phyloP scores from a whole-genome alignment of 2,113 vertebrate species.

The Upupa epops region DNA sequence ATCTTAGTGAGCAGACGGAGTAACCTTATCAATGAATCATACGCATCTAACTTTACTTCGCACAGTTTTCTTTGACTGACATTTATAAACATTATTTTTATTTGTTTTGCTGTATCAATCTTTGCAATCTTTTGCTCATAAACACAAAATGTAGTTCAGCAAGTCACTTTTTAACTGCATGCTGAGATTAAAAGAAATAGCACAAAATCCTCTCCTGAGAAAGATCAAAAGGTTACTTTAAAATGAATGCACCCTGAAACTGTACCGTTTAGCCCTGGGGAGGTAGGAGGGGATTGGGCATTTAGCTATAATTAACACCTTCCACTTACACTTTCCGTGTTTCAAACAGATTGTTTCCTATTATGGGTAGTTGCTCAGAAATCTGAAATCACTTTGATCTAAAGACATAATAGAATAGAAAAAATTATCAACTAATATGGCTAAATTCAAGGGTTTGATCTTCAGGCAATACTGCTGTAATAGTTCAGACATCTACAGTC shows the following conservation, averaged over 20 bases:
- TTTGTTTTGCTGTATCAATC: slow-evolving; percentile 34
- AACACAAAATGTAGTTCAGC: slow-evolving; percentile 49
- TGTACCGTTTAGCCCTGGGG: background rate
- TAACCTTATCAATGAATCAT: background rate
- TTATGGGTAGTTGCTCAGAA: slow-evolving; percentile 24
- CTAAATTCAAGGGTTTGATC: background rate
- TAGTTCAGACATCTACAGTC: background rate
- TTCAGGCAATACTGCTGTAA: background rate
- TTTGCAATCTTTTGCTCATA: slow-evolving; percentile 10
- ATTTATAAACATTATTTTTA: slow-evolving; percentile 40
- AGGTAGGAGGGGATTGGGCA: background rate
- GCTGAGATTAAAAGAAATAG: slow-evolving; percentile 68
- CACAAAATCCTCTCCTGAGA: slow-evolving; percentile 59
- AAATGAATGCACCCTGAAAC: slow-evolving; percentile 62
- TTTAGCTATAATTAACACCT: slow-evolving; percentile 69
- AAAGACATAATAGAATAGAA: background rate
- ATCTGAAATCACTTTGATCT: background rate
- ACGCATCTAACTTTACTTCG: slow-evolving; percentile 10
- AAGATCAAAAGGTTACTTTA: slow-evolving; percentile 67
- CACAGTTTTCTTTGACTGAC: slow-evolving; percentile 1
- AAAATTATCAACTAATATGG: background rate
- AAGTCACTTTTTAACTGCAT: slow-evolving; percentile 45
- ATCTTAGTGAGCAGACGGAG: background rate
- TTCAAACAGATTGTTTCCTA: background rate
- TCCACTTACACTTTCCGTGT: slow-evolving; percentile 21